These are phyloP conservation scores for Pristionchus fissidentatus DNA, from an alignment of 2,888 invertebrate genomes.

Conservation along the genomic window DNA sequence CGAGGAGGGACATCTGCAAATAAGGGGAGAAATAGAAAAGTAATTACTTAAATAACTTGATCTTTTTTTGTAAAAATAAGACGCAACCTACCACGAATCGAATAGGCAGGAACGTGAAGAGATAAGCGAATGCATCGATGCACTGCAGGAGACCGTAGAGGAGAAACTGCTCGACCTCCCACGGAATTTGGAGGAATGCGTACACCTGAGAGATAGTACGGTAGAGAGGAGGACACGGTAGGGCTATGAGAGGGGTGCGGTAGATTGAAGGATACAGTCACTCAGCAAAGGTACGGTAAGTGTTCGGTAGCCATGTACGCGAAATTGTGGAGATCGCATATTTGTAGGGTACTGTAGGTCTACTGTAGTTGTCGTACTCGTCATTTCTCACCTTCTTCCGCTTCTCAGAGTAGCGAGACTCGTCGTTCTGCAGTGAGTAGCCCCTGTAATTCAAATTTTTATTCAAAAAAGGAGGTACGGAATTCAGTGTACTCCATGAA, in stretches of 20 bases:
- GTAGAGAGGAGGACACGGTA: background rate
- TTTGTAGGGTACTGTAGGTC: background rate
- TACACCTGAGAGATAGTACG: conserved; percentile 80
- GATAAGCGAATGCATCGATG: conserved; percentile 95
- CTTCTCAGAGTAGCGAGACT: conserved; percentile 92
- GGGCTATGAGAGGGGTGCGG: background rate
- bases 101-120: conserved; percentile 96
- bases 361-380: too few species aligned
- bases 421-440: conserved; percentile 93
- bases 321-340: background rate
- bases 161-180: conserved; percentile 87
- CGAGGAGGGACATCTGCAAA: conserved; percentile 68
- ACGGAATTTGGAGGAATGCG: conserved; percentile 93
- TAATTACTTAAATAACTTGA: background rate
- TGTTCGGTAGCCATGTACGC: too few species aligned
- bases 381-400: conserved; percentile 86
- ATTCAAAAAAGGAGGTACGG: background rate
- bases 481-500: too few species aligned
- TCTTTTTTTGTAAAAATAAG: background rate
- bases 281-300: background rate
- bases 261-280: background rate
- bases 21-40: background rate
- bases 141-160: conserved; percentile 92
- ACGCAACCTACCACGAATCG: conserved; percentile 87
- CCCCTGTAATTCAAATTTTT: conserved; percentile 78